These are phyloP conservation scores for Neodon shergylaensis DNA, from an alignment of 2,113 vertebrate genomes.

Conservation along the genomic window DNA sequence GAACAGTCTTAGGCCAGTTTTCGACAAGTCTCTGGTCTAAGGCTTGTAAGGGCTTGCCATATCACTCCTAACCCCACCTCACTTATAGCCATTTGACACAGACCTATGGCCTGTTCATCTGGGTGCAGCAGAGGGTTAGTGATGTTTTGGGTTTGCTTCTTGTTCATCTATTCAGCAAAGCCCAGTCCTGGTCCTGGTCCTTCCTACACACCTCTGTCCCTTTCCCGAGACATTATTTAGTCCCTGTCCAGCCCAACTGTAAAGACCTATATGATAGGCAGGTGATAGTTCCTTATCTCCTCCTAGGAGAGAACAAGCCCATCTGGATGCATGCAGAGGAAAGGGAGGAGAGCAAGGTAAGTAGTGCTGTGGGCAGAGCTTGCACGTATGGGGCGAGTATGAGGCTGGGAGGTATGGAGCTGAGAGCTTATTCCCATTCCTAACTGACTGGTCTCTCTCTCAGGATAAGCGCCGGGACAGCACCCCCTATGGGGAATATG, in stretches of 20 bases:
- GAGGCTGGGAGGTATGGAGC: background rate
- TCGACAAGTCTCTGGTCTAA: background rate
- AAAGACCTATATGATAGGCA: background rate
- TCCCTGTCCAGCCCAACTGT: background rate
- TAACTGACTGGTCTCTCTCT: background rate
- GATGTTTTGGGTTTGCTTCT: background rate
- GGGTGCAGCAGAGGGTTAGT: background rate
- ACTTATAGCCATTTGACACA: background rate
- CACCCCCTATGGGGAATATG: slow-evolving; percentile 89
- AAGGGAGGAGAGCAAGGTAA: slow-evolving; percentile 94
- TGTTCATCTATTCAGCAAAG: slow-evolving; percentile 2
- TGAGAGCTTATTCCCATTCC: background rate
- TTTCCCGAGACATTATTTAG: background rate
- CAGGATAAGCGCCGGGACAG: slow-evolving; percentile 89
- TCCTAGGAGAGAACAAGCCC: slow-evolving; percentile 93
- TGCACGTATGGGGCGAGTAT: background rate
- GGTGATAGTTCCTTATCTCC: background rate
- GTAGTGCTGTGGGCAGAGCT: slow-evolving; percentile 68
- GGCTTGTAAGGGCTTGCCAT: background rate
- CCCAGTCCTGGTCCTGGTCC: background rate
- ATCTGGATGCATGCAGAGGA: slow-evolving; percentile 97
- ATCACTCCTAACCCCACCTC: too few relatives aligned
- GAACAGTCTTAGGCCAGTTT: too few relatives aligned
- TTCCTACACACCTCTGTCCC: background rate
- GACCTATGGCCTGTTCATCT: background rate